phyloP scores from a whole-genome alignment of 2,113 vertebrate genomes.

The Todiramphus saurophagus region DNA sequence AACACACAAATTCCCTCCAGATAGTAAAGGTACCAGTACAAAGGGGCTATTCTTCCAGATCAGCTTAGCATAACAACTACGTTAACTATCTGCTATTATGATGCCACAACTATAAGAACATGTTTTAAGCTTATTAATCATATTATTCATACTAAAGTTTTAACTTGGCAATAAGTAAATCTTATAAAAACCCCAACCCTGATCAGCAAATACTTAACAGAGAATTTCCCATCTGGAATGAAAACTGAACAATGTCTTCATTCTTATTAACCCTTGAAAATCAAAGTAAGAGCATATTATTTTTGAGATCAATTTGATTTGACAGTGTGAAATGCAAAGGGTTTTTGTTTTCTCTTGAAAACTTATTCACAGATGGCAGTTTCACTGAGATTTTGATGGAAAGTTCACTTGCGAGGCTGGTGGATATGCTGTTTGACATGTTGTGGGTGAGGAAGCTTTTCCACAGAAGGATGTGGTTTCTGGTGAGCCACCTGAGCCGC shows the following conservation, averaged over 20 bases:
- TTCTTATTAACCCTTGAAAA: constrained; percentile 18
- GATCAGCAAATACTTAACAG: background rate
- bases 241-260: background rate
- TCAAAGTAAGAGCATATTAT: constrained; percentile 26
- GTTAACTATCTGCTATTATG: background rate
- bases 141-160: background rate
- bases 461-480: constrained; percentile 92
- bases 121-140: background rate
- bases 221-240: background rate
- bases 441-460: constrained; percentile 82
- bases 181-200: background rate
- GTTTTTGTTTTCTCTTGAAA: background rate
- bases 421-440: constrained; percentile 93
- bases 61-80: background rate
- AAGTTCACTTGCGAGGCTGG: constrained; percentile 94
- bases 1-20: background rate
- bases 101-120: background rate
- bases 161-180: background rate
- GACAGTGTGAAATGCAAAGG: background rate
- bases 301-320: background rate
- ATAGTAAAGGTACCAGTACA: background rate
- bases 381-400: background rate
- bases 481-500: constrained; percentile 98
- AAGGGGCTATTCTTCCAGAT: background rate
- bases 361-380: background rate